Conservation (phyloP, 2,113 vertebrate species). For the Tylochromis polylepis region DNA sequence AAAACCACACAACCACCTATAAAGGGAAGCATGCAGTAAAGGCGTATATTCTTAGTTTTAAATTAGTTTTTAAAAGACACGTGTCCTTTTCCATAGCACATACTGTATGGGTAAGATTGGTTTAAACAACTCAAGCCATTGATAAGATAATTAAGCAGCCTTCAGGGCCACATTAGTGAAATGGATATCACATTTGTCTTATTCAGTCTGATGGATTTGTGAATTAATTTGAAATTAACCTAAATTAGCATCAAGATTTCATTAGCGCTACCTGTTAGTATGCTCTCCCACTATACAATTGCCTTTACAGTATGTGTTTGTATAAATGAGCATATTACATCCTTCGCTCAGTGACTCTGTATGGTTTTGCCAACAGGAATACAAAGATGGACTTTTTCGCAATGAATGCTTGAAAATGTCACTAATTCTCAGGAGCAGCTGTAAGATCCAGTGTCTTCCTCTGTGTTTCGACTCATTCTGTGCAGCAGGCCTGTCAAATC, state of each 20-base stretch:
- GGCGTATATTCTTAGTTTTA: background rate
- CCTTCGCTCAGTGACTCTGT: background rate
- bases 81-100: background rate
- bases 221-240: background rate
- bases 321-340: background rate
- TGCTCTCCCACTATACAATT: background rate
- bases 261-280: background rate
- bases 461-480: background rate
- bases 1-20: too few relatives aligned
- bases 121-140: background rate
- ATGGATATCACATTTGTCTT: background rate
- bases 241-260: background rate
- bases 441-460: background rate
- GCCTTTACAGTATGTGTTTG: background rate
- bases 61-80: background rate
- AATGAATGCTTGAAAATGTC: background rate
- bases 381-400: background rate
- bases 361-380: background rate
- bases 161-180: background rate
- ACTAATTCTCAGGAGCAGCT: background rate
- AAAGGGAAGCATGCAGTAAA: background rate
- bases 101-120: background rate
- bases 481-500: background rate
- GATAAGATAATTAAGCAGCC: background rate
- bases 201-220: background rate